Base-by-base conservation (phyloP, 2,797 vertebrate species). In the Myotis pilosus region DNA sequence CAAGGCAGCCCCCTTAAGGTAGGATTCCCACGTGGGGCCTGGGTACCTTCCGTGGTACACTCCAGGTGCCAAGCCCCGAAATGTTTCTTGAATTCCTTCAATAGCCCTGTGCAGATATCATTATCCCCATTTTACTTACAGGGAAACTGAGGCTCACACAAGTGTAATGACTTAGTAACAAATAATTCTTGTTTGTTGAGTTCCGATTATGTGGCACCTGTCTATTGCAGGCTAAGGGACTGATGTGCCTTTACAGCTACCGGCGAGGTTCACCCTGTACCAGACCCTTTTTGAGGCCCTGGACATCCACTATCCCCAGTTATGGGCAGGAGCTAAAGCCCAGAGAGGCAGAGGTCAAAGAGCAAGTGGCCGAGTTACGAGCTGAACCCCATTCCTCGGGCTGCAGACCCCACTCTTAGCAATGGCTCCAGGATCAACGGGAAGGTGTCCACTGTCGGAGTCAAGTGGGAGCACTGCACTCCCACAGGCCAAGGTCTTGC, bases 11-110 rank as follows among this genome's bases (percentile, higher is more conserved):
- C 16, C 66, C 22, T 68, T 44, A 15, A 16, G 0, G 7, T 6
- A 1, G 0, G 30, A 83, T 23, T 33, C 41, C 81, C 51, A 4
- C 0, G 11, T 0, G 1, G 25, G 8, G 1, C 5, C 6, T 2
- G 8, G 49, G 11, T 17, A 7, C 49, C 33, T 72, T 83, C 69
- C 6, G 6, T 22, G 23, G 22, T 7, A 83, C 3, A 9, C 49
- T n/a, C 38, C 36, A 33, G 25, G 23, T 16, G 55, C n/a, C 79
- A 41, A 49, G 22, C 36, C 6, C 16, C 17, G 23, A 55, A 33
- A n/a, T 51, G 80, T 49, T 19, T 47, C 55, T 17, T 9, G 55
- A 84, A 44, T 55, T 84, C 72, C 49, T 83, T 2, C 30, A 5
- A 33, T 36, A 94, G 10, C 25, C 4, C 33, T 20, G 0, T n/a